phyloP scores from a whole-genome alignment of 2,113 vertebrate species.

The Charadrius vociferus region DNA sequence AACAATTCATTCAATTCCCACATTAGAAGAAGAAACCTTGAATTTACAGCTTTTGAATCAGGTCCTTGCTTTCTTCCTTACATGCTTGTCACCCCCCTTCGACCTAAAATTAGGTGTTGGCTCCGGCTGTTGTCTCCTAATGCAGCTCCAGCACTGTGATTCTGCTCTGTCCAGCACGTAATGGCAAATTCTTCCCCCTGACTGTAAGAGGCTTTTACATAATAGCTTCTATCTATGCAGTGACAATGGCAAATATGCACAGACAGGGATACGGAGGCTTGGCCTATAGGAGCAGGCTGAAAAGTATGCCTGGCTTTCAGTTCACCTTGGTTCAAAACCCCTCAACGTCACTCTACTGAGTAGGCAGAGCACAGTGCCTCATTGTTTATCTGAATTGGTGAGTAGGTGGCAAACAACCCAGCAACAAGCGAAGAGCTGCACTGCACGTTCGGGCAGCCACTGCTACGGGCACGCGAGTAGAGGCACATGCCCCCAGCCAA shows the following conservation, averaged over 20 bases:
- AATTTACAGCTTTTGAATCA: background rate
- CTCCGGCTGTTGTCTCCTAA: background rate
- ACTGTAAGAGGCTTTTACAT: background rate
- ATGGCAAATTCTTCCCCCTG: background rate
- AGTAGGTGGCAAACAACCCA: background rate
- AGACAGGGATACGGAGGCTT: fast-evolving
- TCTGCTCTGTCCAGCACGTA: background rate
- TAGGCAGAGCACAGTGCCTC: background rate
- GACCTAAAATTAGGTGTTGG: background rate
- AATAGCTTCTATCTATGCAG: fast-evolving
- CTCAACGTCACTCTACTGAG: background rate
- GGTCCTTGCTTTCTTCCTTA: background rate
- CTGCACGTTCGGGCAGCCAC: background rate
- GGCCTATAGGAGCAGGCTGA: fast-evolving
- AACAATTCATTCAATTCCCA: background rate
- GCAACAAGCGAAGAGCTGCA: fast-evolving
- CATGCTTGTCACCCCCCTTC: background rate
- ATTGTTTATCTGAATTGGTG: background rate
- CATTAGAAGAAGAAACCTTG: background rate
- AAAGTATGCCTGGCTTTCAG: fast-evolving
- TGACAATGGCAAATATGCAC: fast-evolving
- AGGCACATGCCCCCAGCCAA: background rate
- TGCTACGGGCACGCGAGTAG: too few species aligned
- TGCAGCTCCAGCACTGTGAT: background rate
- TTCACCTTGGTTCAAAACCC: background rate